phyloP scores from a whole-genome alignment of 2,113 vertebrate genomes.

The Cacatua alba region DNA sequence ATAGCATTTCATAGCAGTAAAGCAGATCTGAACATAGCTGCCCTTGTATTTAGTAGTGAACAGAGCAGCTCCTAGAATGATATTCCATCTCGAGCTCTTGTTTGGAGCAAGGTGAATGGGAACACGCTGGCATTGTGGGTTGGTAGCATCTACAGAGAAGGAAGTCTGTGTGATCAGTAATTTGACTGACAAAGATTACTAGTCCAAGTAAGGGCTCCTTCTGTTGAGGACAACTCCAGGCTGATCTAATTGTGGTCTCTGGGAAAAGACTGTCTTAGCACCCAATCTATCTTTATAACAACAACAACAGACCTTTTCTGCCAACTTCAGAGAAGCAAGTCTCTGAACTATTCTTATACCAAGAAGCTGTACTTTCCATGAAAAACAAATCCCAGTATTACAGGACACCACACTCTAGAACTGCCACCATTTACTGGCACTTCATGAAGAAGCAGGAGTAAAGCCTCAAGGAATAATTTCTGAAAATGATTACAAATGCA shows the following conservation, averaged over 20 bases:
- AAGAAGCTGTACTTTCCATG: slow-evolving; percentile 31
- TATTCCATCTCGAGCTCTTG: not conserved
- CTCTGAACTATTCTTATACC: not conserved
- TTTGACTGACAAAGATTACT: not conserved
- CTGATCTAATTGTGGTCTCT: slow-evolving; percentile 38
- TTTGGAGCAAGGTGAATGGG: not conserved
- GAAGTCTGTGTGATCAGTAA: not conserved
- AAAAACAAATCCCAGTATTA: slow-evolving; percentile 18
- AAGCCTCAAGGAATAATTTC: not conserved
- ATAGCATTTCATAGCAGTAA: not conserved
- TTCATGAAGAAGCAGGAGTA: not conserved
- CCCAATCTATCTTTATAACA: not conserved
- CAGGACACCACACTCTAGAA: not conserved
- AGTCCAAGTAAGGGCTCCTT: not conserved
- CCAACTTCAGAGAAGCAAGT: slow-evolving; percentile 11
- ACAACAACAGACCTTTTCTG: slow-evolving; percentile 14
- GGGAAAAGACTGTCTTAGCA: slow-evolving; percentile 30
- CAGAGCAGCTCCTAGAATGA: not conserved
- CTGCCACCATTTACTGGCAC: not conserved
- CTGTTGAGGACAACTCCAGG: slow-evolving; percentile 7
- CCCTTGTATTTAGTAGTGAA: not conserved
- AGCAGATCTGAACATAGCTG: not conserved
- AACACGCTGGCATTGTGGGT: not conserved
- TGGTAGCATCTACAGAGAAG: not conserved
- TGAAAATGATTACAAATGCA: not conserved